Evolutionary conservation across 1,140 invertebrate genomes (phyloP).

Genomic region (Drepana arcuata): DNA sequence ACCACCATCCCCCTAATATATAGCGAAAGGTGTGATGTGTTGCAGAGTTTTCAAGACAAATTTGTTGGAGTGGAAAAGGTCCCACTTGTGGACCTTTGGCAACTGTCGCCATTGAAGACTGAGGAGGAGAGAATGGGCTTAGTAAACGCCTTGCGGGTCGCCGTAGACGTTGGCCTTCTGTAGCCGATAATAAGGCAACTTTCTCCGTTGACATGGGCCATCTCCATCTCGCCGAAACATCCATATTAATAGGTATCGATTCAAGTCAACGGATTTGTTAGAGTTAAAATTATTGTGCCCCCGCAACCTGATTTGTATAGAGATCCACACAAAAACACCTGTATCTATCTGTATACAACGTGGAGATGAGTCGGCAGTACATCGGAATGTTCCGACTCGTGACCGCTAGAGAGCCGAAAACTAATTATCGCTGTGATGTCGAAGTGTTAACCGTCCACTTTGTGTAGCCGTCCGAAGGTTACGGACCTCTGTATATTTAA

Average conservation of each 20-base stretch:
- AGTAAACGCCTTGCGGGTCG: conserved; percentile 21
- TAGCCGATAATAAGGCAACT: no score
- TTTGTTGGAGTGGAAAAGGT: conserved; percentile 20
- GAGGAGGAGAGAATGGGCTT: conserved; percentile 20
- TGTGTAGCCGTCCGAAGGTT: no score
- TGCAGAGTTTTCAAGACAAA: conserved; percentile 16
- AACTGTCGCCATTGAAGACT: conserved; percentile 19
- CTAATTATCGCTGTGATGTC: conserved; percentile 33
- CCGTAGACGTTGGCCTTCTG: conserved; percentile 25
- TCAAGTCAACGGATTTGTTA: conserved; percentile 16
- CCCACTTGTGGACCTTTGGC: conserved; percentile 28
- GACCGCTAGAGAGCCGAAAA: conserved; percentile 36
- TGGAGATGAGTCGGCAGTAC: conserved; percentile 36
- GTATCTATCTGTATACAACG: conserved; percentile 35
- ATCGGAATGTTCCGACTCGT: conserved; percentile 37
- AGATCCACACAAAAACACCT: conserved; percentile 39
- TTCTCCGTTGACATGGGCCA: no score
- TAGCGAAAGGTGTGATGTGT: conserved; percentile 20
- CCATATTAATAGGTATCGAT: no score
- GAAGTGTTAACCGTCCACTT: conserved; percentile 17
- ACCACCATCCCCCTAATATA: conserved; percentile 23
- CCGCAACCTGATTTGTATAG: conserved; percentile 32
- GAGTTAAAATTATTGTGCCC: conserved; percentile 18
- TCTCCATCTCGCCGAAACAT: no score
- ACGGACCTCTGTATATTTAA: not conserved